phyloP scores from a whole-genome alignment of 2,888 invertebrate genomes.

The Ichneumoninae sp. region DNA sequence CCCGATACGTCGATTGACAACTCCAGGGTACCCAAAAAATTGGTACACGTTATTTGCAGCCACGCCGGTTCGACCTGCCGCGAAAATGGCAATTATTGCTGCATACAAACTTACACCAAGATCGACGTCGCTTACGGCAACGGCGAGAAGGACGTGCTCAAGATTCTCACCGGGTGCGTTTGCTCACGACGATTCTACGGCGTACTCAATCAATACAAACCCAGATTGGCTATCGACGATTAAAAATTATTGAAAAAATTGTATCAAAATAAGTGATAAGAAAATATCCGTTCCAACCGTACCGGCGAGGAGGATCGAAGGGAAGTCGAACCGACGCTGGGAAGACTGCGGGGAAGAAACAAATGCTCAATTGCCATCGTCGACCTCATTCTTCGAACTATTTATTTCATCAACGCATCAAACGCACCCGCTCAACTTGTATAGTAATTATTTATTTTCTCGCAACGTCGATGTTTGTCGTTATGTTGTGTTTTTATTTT shows the following conservation, averaged over 20 bases:
- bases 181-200: slow-evolving; percentile 66
- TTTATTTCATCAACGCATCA: slow-evolving; percentile 57
- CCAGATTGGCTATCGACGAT: slow-evolving; percentile 6
- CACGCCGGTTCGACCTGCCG: slow-evolving; percentile 69
- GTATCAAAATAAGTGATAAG: background rate
- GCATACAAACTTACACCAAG: slow-evolving; percentile 73
- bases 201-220: background rate
- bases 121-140: slow-evolving; percentile 66
- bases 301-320: background rate
- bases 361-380: slow-evolving; percentile 51
- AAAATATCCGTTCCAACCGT: background rate
- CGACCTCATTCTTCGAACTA: slow-evolving; percentile 46
- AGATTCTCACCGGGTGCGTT: slow-evolving; percentile 74
- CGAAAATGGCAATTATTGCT: slow-evolving; percentile 68
- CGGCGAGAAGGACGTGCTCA: slow-evolving; percentile 39
- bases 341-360: slow-evolving; percentile 8
- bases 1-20: slow-evolving; percentile 65
- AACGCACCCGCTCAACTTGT: slow-evolving; percentile 2
- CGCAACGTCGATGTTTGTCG: background rate
- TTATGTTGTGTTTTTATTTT: background rate
- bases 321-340: background rate
- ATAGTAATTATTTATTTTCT: slow-evolving; percentile 23
- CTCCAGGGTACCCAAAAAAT: slow-evolving; percentile 63
- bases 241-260: slow-evolving; percentile 8
- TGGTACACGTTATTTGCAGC: slow-evolving; percentile 74